Evolutionary conservation across 2,888 invertebrate species (phyloP).

Genomic region (Sphaeridia pumilis): DNA sequence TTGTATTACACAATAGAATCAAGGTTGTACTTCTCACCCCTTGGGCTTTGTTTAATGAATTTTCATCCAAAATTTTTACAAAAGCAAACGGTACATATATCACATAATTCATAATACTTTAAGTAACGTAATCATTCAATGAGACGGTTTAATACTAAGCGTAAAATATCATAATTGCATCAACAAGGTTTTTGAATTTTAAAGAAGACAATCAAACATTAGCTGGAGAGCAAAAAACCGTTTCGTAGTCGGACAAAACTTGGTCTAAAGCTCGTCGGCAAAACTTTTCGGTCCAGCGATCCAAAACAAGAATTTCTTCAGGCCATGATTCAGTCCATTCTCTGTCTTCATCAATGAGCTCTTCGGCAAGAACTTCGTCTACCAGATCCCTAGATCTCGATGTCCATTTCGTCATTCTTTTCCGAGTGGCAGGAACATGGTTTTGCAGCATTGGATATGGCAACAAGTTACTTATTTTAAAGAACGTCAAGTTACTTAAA

Average conservation of each 20-base stretch:
- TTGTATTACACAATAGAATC: too few species aligned
- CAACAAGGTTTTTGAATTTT: too few species aligned
- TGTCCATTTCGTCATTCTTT: constrained; percentile 26
- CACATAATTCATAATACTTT: not conserved
- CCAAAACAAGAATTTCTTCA: constrained; percentile 24
- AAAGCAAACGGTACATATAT: too few species aligned
- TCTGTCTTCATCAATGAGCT: constrained; percentile 28
- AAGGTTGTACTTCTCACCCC: too few species aligned
- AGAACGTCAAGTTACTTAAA: constrained; percentile 13
- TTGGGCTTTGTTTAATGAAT: too few species aligned
- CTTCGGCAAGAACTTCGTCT: constrained; percentile 30
- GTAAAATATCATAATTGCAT: not conserved
- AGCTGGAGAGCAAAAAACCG: constrained; percentile 8
- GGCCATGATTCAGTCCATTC: constrained; percentile 33
- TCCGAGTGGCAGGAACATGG: constrained; percentile 6
- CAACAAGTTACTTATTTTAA: constrained; percentile 12
- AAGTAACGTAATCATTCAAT: not conserved
- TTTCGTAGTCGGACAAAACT: constrained; percentile 16
- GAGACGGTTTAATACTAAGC: not conserved
- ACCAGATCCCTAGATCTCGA: constrained; percentile 27
- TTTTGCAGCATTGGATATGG: constrained; percentile 13
- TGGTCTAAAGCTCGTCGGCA: constrained; percentile 13
- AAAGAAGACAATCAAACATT: too few species aligned
- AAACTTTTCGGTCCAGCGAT: constrained; percentile 20
- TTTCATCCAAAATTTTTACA: too few species aligned